Evolutionary conservation across 1,140 invertebrate genomes (phyloP).

Genomic region (Panonychus citri): DNA sequence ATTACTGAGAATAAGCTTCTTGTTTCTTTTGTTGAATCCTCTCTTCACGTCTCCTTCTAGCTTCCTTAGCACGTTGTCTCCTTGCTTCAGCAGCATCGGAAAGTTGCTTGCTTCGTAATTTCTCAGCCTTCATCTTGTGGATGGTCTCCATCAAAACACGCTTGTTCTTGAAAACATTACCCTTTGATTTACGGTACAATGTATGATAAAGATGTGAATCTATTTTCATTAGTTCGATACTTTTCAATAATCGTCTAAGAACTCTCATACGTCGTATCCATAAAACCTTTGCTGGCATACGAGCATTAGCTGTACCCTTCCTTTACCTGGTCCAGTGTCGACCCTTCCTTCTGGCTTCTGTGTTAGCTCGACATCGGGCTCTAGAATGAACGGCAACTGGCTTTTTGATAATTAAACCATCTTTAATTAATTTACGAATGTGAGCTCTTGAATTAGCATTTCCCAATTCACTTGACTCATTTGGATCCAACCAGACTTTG

Average conservation of each 20-base stretch:
- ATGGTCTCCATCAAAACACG: slow-evolving; percentile 98
- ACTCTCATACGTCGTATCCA: slow-evolving; percentile 97
- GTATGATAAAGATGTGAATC: slow-evolving; percentile 94
- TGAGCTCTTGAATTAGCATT: slow-evolving; percentile 98
- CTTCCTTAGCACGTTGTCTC: slow-evolving; percentile 80
- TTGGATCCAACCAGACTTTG: slow-evolving; percentile 99
- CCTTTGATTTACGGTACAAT: slow-evolving; percentile 97
- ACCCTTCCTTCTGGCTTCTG: slow-evolving; percentile 83
- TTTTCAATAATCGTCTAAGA: slow-evolving; percentile 79
- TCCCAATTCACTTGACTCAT: slow-evolving; percentile 97
- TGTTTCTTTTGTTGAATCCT: slow-evolving; percentile 26
- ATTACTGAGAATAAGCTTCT: background rate
- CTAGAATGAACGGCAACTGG: slow-evolving; percentile 95
- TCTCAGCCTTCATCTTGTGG: slow-evolving; percentile 99
- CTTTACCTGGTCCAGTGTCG: slow-evolving; percentile 97
- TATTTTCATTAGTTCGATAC: slow-evolving; percentile 90
- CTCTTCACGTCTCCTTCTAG: slow-evolving; percentile 78
- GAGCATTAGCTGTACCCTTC: slow-evolving; percentile 92
- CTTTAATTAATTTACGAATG: slow-evolving; percentile 93
- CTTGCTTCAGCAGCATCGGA: slow-evolving; percentile 92
- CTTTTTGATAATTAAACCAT: slow-evolving; percentile 99
- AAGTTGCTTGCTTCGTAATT: slow-evolving; percentile 84
- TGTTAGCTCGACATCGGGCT: slow-evolving; percentile 85
- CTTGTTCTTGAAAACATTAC: slow-evolving; percentile 98
- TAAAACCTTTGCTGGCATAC: slow-evolving; percentile 93